phyloP scores from a whole-genome alignment of 1,140 invertebrate genomes.

The Drosophila novamexicana region DNA sequence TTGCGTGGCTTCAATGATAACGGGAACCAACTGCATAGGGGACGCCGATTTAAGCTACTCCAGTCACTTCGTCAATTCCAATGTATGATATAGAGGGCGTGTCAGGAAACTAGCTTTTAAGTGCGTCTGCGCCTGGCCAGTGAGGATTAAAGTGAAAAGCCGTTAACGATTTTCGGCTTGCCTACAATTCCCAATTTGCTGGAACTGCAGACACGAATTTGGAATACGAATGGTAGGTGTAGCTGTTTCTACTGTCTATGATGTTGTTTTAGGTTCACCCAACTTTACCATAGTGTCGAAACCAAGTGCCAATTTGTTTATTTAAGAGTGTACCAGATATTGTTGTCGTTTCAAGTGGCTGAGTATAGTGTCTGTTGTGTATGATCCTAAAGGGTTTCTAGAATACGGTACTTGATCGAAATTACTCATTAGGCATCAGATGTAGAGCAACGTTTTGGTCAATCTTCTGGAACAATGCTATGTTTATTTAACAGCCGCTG shows the following conservation, averaged over 20 bases:
- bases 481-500: slow-evolving; percentile 58
- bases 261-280: slow-evolving; percentile 17
- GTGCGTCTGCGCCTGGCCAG: slow-evolving; percentile 63
- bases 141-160: slow-evolving; percentile 59
- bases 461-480: background rate
- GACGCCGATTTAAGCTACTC: slow-evolving; percentile 4
- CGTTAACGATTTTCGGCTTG: slow-evolving; percentile 29
- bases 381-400: background rate
- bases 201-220: slow-evolving; percentile 18
- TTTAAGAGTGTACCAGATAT: slow-evolving; percentile 13
- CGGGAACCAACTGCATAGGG: slow-evolving; percentile 19
- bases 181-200: slow-evolving; percentile 43
- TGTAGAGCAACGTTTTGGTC: slow-evolving; percentile 61
- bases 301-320: slow-evolving; percentile 55
- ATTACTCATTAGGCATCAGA: slow-evolving; percentile 56
- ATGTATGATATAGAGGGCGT: slow-evolving; percentile 50
- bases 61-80: slow-evolving; percentile 6
- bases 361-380: slow-evolving; percentile 33
- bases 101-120: slow-evolving; percentile 78
- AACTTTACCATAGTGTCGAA: slow-evolving; percentile 50
- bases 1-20: slow-evolving; percentile 77
- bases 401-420: slow-evolving; percentile 11
- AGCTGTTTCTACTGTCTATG: slow-evolving; percentile 17
- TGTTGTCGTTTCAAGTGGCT: slow-evolving; percentile 46
- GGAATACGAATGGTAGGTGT: background rate